Evolutionary conservation across 2,113 vertebrate genomes (phyloP).

Genomic region (Tringa solitaria): DNA sequence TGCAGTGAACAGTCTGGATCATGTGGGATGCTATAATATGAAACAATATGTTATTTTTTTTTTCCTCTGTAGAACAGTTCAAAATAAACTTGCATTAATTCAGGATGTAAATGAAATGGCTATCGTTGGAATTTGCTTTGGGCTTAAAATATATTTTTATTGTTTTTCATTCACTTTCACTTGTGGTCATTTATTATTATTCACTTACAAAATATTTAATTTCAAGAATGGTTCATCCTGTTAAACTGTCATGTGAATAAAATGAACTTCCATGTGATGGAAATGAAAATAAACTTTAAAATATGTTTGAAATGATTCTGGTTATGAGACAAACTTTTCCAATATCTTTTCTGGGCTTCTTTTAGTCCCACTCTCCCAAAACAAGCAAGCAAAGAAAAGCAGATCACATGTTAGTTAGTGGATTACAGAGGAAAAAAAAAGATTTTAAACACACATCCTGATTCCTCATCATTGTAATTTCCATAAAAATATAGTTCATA

Average conservation of each 20-base stretch:
- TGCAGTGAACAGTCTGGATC: not conserved
- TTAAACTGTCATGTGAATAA: not conserved
- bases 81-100: not conserved
- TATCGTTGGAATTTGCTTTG: not conserved
- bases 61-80: not conserved
- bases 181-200: not conserved
- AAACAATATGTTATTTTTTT: not conserved
- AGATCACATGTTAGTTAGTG: not conserved
- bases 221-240: not conserved
- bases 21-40: not conserved
- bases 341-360: not conserved
- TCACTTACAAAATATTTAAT: not conserved
- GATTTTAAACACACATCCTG: not conserved
- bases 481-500: not conserved
- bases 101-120: not conserved
- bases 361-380: not conserved
- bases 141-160: not conserved
- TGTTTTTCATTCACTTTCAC: not conserved
- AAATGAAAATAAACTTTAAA: not conserved
- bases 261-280: not conserved
- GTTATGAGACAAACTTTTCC: not conserved
- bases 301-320: not conserved
- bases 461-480: not conserved
- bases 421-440: not conserved
- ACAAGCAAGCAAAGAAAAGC: not conserved